Percentiles rank a stretch among this genome's conserved stretches.
Conservation (phyloP, 2,888 invertebrate genomes). For the Synergus laeviventris region DNA sequence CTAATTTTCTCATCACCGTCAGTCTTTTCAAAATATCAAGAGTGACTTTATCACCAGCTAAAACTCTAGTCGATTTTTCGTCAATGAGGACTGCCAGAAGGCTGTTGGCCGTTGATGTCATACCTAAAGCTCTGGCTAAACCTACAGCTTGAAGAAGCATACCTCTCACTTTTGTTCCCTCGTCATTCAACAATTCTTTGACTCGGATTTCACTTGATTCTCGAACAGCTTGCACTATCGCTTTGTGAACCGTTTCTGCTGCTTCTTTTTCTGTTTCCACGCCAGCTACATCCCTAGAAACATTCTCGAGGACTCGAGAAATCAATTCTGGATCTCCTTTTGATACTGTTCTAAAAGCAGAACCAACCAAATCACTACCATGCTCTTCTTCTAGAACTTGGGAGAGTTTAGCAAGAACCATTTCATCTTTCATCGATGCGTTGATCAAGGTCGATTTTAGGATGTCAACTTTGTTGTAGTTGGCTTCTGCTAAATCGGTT, state of each 20-base stretch:
- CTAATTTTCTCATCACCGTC: conserved; percentile 84
- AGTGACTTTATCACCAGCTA: conserved; percentile 80
- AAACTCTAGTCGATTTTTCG: conserved; percentile 78
- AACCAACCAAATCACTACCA: conserved; percentile 79
- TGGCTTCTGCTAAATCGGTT: conserved; percentile 64
- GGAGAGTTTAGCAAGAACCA: conserved; percentile 81
- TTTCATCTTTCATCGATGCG: conserved; percentile 78
- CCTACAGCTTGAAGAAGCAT: conserved; percentile 82
- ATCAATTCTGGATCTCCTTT: conserved; percentile 80
- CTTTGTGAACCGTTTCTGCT: conserved; percentile 81
- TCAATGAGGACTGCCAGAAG: conserved; percentile 78
- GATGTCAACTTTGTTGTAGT: conserved; percentile 80
- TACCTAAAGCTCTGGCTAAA: conserved; percentile 83
- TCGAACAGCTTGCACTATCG: conserved; percentile 82
- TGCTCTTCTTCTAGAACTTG: conserved; percentile 80
- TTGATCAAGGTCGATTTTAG: conserved; percentile 79
- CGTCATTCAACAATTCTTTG: conserved; percentile 78
- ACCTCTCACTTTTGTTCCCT: conserved; percentile 74
- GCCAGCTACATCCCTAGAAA: conserved; percentile 80
- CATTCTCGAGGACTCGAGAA: conserved; percentile 79
- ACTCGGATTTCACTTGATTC: conserved; percentile 80
- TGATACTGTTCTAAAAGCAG: conserved; percentile 83
- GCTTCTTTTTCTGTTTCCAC: conserved; percentile 82
- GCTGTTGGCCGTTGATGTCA: conserved; percentile 81
- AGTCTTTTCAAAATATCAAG: conserved; percentile 83